A percentile compares a stretch with the other conserved stretches of the same genome.
These are phyloP conservation scores for Bombus waltoni DNA, from an alignment of 1,140 invertebrate species.

Conservation along the genomic window DNA sequence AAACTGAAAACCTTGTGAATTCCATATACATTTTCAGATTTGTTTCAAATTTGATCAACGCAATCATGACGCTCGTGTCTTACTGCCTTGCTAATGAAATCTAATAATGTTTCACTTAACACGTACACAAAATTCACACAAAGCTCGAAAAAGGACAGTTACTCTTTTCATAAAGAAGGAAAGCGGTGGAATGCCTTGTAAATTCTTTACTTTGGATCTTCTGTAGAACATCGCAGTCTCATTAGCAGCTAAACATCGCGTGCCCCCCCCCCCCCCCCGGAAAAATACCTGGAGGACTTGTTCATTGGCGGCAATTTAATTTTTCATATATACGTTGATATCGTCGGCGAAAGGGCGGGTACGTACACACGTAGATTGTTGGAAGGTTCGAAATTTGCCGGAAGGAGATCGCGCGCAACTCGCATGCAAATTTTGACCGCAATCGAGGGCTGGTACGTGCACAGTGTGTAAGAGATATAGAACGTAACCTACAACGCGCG, in stretches of 20 bases:
- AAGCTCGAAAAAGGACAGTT: not conserved
- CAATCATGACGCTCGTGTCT: no score
- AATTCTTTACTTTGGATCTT: not conserved
- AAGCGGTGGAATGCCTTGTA: not conserved
- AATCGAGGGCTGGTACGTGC: slow-evolving; percentile 42
- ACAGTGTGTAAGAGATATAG: not conserved
- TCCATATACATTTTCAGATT: no score
- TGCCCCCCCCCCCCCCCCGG: no score
- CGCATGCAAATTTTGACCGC: slow-evolving; percentile 60
- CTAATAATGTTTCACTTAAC: no score
- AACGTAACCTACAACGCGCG: not conserved
- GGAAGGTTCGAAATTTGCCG: slow-evolving; percentile 47
- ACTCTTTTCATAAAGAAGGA: not conserved
- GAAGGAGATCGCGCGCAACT: slow-evolving; percentile 40
- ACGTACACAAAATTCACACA: no score
- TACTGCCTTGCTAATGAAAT: no score
- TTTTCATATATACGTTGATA: not conserved
- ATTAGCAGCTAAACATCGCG: no score
- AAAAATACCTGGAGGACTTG: not conserved
- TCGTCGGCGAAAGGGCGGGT: no score
- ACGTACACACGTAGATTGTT: slow-evolving; percentile 19
- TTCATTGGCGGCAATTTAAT: not conserved
- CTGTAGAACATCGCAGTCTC: not conserved
- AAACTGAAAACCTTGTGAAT: no score
- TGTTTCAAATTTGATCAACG: no score